Base-by-base conservation (phyloP, 2,888 invertebrate species). In the Microplitis deprimator region DNA sequence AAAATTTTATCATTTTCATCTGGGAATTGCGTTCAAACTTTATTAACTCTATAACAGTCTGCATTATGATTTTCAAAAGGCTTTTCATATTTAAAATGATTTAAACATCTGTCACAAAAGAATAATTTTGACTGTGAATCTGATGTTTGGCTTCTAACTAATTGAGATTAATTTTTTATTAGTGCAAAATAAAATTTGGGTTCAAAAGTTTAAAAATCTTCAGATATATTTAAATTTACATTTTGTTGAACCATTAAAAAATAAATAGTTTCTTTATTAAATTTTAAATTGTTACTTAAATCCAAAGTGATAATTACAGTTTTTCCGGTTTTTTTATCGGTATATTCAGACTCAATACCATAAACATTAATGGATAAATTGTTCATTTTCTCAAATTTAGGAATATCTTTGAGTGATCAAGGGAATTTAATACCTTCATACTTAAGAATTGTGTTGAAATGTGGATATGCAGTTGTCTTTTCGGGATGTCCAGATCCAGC, bases 1-100 rank as follows among this genome's bases (percentile, higher is more conserved):
- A 76, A 72, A 29, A 78, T 76, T 59, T 76, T 76, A 38, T 78
- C 77, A n/a, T 76, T 38, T 62, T 75, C 73, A 0, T 40, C 69
- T 6, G 79, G 81, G 29, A 50, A 50, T 8, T 10, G 10, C 50
- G 13, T 50, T 2, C 4, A 13, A 50, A 50, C 50, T 50, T 50
- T 50, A 50, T 10, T 50, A 13, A 50, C 5, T 10, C 13, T 50
- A 8, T 10, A 50, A 50, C 50, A 50, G 5, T 50, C 50, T 50
- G 8, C 13, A 1, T 50, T 50, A 5, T 50, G 50, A 50, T 13
- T 8, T 50, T 50, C 50, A 13, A 1, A 50, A 38, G 62, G 50
- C 3, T 50, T 10, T 5, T 50, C 50, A 10, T 50, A 50, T 50
- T 5, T 50, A 50, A 50, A 50, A 50, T 50, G 50, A 50, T 50